phyloP scores from a whole-genome alignment of 1,140 invertebrate species.

The Sitobion miscanthi region DNA sequence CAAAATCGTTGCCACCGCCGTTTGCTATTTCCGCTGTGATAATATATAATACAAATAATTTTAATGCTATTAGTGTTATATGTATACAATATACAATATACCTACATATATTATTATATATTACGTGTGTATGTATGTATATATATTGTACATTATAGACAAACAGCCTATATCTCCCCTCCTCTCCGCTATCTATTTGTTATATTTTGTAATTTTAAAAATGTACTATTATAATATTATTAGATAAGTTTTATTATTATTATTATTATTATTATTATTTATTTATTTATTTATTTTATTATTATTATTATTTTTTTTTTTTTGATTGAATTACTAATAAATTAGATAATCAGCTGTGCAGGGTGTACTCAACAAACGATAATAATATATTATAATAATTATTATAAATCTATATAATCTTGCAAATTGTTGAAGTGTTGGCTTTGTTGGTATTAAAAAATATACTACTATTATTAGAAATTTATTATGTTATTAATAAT shows the following conservation, averaged over 20 bases:
- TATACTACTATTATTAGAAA: conserved; percentile 30
- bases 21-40: conserved; percentile 45
- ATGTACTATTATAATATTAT: conserved; percentile 38
- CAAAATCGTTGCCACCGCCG: conserved; percentile 25
- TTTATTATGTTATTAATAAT: not conserved
- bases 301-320: conserved; percentile 15
- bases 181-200: conserved; percentile 13
- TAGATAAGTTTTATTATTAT: conserved; percentile 20
- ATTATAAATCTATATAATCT: conserved; percentile 25
- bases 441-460: conserved; percentile 35
- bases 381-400: conserved; percentile 32
- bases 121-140: conserved; percentile 10
- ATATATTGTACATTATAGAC: not conserved
- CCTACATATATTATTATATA: not conserved
- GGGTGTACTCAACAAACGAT: conserved; percentile 52
- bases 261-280: conserved; percentile 8
- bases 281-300: conserved; percentile 28
- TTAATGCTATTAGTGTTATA: conserved; percentile 38
- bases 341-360: conserved; percentile 45
- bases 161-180: conserved; percentile 10
- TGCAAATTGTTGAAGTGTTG: conserved; percentile 36
- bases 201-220: conserved; percentile 43
- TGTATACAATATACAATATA: not conserved
- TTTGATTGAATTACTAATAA: conserved; percentile 41
- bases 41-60: conserved; percentile 45